Conservation (phyloP, 2,888 invertebrate species). For the Arge pagana region DNA sequence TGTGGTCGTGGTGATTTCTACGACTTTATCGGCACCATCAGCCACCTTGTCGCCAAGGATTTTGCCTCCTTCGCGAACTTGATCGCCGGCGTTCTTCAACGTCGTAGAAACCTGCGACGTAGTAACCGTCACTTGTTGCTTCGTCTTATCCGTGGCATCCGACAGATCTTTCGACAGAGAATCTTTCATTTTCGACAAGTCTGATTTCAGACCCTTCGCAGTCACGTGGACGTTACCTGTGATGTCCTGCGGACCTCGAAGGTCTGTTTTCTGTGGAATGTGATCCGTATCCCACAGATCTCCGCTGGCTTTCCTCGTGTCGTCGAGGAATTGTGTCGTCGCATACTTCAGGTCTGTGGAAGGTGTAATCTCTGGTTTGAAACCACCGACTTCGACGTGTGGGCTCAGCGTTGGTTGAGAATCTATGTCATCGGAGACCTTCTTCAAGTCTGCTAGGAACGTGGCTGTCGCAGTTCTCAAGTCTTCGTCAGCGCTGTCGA, state of each 20-base stretch:
- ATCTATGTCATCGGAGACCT: slow-evolving; percentile 25
- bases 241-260: too few species aligned
- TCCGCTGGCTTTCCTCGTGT: slow-evolving; percentile 3
- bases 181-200: too few species aligned
- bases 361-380: background rate
- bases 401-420: background rate
- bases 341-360: slow-evolving; percentile 11
- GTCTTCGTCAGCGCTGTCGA: slow-evolving; percentile 34
- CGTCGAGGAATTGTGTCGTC: slow-evolving; percentile 10
- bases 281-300: background rate
- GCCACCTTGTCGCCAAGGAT: background rate
- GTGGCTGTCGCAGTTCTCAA: slow-evolving; percentile 40
- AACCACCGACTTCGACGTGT: background rate
- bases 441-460: slow-evolving; percentile 49
- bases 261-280: background rate
- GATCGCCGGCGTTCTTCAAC: slow-evolving; percentile 3
- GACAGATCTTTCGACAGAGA: background rate
- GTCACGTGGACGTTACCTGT: too few species aligned
- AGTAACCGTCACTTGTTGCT: slow-evolving; percentile 3
- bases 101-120: background rate
- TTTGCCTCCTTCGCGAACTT: slow-evolving; percentile 13
- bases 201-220: too few species aligned
- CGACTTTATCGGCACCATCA: slow-evolving; percentile 1
- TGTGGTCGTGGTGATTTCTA: background rate
- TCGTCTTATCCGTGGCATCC: background rate